These are phyloP conservation scores for Agonum fuliginosum DNA, from an alignment of 2,888 invertebrate species.

Conservation along the genomic window DNA sequence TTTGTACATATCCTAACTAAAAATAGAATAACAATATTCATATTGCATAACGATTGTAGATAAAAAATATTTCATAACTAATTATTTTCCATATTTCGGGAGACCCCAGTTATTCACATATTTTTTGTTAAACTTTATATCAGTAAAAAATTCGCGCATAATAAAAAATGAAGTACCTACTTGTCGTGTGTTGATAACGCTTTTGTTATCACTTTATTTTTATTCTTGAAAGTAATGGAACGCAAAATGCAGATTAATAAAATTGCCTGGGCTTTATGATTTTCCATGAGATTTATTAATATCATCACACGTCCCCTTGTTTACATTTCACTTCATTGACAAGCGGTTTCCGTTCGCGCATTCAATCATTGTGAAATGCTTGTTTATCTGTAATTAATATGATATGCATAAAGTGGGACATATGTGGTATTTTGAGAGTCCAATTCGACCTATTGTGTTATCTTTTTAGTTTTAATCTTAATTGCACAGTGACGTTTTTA, in stretches of 20 bases:
- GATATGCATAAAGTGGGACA: conserved; percentile 54
- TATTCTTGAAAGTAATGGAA: too few relatives aligned
- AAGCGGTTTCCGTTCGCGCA: conserved; percentile 37
- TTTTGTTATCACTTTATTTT: too few relatives aligned
- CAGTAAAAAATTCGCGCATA: too few relatives aligned
- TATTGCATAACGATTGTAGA: too few relatives aligned
- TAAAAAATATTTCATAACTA: too few relatives aligned
- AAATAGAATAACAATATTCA: too few relatives aligned
- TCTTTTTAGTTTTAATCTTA: conserved; percentile 43
- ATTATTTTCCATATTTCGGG: too few relatives aligned
- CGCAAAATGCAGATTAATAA: conserved; percentile 25
- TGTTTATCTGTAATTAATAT: conserved; percentile 56
- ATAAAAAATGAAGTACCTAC: too few relatives aligned
- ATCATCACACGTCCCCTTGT: conserved; percentile 34
- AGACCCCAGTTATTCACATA: too few relatives aligned
- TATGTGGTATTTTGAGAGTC: conserved; percentile 46
- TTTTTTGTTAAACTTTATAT: too few relatives aligned
- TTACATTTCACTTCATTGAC: conserved; percentile 53
- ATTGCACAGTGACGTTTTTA: conserved; percentile 27
- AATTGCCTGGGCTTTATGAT: conserved; percentile 13
- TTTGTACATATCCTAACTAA: too few relatives aligned
- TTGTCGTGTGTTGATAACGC: too few relatives aligned
- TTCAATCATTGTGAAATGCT: conserved; percentile 56
- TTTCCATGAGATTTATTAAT: conserved; percentile 51
- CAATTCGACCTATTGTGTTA: conserved; percentile 46